Evolutionary conservation across 1,140 invertebrate species (phyloP), one percentile per base, ranked within the genome.

Genomic region (Pseudobourletiella spinata): DNA sequence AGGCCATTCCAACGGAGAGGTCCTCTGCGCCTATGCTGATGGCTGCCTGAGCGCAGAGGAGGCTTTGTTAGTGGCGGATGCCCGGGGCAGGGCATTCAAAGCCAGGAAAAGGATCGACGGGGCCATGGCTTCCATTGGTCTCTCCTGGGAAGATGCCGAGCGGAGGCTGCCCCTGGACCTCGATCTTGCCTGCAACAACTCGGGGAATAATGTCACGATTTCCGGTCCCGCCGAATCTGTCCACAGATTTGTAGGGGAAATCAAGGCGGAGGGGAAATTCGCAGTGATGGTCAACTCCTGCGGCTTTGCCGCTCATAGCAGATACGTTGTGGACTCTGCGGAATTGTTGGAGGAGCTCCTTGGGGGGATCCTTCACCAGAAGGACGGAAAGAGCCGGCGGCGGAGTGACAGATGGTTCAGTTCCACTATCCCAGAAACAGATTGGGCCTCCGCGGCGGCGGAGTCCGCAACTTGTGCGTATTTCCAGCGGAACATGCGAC

Each of bases 1-100:
- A 43, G 95, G 95, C 1, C 95, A 98, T 74, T 98, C 94, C 0
- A 92, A 92, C 14, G 92, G 92, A 25, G 92, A 96, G 79, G 77
- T 95, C 54, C n/a, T n/a, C n/a, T n/a, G n/a, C n/a, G n/a, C n/a
- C n/a, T n/a, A n/a, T n/a, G n/a, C n/a, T n/a, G n/a, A n/a, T n/a
- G n/a, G n/a, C n/a, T n/a, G n/a, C n/a, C n/a, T n/a, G n/a, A n/a
- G n/a, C n/a, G n/a, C n/a, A 90, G 92, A 96, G 73, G 91, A 99
- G 76, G 88, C 91, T 0, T 84, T 98, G 29, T 74, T 95, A 55
- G 86, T 91, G 54, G 93, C 94, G 28, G 98, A 83, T 67, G 82
- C 79, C 72, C 73, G 83, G 72, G 84, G 83, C 8, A 71, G 72
- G 48, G 80, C 78, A 70, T 79, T 83, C 28, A 71, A 76, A 59